phyloP scores from a whole-genome alignment of 2,113 vertebrate genomes.

The Elanoides forficatus region DNA sequence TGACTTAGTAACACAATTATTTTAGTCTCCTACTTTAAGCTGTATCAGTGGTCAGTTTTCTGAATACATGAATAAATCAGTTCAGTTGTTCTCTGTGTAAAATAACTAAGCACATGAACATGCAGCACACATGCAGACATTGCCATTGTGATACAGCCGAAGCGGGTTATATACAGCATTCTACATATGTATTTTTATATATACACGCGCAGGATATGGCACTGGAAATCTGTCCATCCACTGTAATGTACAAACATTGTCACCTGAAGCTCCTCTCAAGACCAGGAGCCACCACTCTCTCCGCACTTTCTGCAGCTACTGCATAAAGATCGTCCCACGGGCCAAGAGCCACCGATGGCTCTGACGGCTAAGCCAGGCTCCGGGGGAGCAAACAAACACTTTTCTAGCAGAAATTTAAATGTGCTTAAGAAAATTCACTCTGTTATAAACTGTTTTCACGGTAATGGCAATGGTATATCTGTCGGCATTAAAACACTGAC shows the following conservation, averaged over 20 bases:
- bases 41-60: not conserved
- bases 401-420: not conserved
- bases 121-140: rapidly evolving
- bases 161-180: rapidly evolving
- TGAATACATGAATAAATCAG: not conserved
- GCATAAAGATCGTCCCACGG: rapidly evolving
- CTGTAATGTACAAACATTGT: rapidly evolving
- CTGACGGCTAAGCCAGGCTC: not conserved
- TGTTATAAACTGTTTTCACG: not conserved
- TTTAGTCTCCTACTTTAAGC: not conserved
- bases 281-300: not conserved
- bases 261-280: not conserved
- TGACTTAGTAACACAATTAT: too few species aligned
- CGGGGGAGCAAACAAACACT: not conserved
- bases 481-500: not conserved
- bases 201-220: rapidly evolving
- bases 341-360: not conserved
- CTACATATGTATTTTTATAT: rapidly evolving
- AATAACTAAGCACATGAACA: not conserved
- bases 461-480: rapidly evolving
- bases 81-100: not conserved
- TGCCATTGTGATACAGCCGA: rapidly evolving
- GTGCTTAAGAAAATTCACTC: not conserved
- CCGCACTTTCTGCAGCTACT: not conserved
- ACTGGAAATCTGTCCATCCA: not conserved